Conservation (phyloP, 2,797 vertebrate genomes). For the Lacerta viridis region DNA sequence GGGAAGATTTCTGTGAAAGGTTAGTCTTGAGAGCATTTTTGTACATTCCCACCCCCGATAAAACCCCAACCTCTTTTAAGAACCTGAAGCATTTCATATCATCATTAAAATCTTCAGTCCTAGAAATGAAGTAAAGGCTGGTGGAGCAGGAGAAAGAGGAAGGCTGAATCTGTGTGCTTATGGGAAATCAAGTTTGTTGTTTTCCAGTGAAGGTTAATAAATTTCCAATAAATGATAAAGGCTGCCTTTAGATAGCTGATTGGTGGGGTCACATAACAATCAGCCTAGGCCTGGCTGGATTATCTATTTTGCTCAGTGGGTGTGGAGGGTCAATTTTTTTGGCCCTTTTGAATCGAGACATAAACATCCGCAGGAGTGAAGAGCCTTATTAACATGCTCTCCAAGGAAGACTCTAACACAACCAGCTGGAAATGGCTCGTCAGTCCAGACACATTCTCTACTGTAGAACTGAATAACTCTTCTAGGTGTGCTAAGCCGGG, state of each 20-base stretch:
- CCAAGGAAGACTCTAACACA: constrained; percentile 72
- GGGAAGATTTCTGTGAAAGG: constrained; percentile 31
- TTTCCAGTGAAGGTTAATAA: constrained; percentile 73
- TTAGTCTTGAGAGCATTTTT: constrained; percentile 36
- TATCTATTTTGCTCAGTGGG: constrained; percentile 48
- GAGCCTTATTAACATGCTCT: constrained; percentile 72
- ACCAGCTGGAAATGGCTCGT: constrained; percentile 20
- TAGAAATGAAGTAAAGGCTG: constrained; percentile 60
- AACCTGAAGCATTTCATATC: constrained; percentile 26
- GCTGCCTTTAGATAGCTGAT: constrained; percentile 53
- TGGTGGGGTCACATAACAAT: constrained; percentile 52
- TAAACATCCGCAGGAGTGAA: constrained; percentile 76
- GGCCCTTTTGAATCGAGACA: constrained; percentile 72
- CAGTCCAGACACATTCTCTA: not conserved
- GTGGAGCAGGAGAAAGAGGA: constrained; percentile 36
- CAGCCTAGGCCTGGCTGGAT: constrained; percentile 56
- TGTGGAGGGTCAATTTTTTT: constrained; percentile 62
- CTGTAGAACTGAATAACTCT: constrained; percentile 24
- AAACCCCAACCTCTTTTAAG: not conserved
- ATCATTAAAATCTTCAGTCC: constrained; percentile 49
- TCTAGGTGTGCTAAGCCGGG: not conserved
- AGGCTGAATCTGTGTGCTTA: constrained; percentile 54
- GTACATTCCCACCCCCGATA: not conserved
- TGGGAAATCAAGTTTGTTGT: constrained; percentile 71
- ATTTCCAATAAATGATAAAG: constrained; percentile 69